Percentiles rank a stretch among this genome's conserved stretches.
These are phyloP conservation scores for Nemotelus nigrinus DNA, from an alignment of 2,888 invertebrate genomes.

Conservation along the genomic window DNA sequence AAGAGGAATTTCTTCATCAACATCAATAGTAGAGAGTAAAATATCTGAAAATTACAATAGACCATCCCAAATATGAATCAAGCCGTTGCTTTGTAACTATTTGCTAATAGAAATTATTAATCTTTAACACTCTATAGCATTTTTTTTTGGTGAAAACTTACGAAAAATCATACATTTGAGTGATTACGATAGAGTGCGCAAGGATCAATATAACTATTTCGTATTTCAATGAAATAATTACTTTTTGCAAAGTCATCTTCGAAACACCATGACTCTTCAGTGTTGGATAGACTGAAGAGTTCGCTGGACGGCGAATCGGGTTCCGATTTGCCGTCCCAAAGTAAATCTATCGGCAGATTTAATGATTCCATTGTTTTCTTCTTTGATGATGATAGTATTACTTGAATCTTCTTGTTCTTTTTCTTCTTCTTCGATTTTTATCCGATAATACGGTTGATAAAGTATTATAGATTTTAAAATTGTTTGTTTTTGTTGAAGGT, in stretches of 20 bases:
- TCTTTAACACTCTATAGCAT: no score
- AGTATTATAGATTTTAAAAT: constrained; percentile 31
- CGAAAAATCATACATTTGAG: no score
- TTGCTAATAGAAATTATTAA: no score
- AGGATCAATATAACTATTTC: background rate
- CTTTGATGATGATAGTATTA: constrained; percentile 43
- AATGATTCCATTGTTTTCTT: constrained; percentile 60
- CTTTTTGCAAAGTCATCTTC: constrained; percentile 53
- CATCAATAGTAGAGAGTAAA: constrained; percentile 54
- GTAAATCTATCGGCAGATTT: constrained; percentile 61
- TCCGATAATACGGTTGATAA: constrained; percentile 47
- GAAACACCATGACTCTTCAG: constrained; percentile 51
- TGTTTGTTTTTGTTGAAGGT: constrained; percentile 59
- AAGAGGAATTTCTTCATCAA: constrained; percentile 54
- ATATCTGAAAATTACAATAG: constrained; percentile 54
- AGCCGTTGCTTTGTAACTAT: no score
- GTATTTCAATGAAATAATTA: constrained; percentile 26
- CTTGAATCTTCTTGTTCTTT: constrained; percentile 16
- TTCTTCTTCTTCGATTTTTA: constrained; percentile 50
- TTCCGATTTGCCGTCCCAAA: constrained; percentile 63
- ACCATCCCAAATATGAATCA: constrained; percentile 14
- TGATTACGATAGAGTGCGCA: background rate
- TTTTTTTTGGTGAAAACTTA: no score
- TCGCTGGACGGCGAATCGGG: constrained; percentile 61
- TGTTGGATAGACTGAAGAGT: constrained; percentile 56